These are phyloP conservation scores for Novumbra hubbsi DNA, from an alignment of 2,797 vertebrate genomes.

Conservation along the genomic window DNA sequence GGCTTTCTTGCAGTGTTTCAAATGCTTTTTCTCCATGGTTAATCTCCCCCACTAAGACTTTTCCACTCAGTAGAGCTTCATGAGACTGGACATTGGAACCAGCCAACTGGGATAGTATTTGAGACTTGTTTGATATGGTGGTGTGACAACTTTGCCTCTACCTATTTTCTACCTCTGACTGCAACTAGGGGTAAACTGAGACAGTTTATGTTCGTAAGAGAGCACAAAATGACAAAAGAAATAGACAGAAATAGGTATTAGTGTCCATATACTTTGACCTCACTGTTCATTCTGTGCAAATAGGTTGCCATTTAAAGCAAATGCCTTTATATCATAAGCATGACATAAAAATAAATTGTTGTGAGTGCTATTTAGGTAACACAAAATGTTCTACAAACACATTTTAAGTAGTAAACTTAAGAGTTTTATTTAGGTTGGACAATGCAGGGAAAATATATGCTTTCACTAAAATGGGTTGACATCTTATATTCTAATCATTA, in stretches of 20 bases:
- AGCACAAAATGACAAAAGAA: background rate
- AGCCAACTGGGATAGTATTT: conserved; percentile 22
- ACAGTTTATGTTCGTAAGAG: background rate
- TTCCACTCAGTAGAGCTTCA: conserved; percentile 4
- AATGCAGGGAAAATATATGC: background rate
- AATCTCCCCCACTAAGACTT: background rate
- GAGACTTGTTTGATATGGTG: conserved; percentile 22
- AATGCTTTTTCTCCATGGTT: conserved; percentile 3
- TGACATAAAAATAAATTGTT: background rate
- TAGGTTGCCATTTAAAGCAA: background rate
- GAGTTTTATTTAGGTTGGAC: background rate
- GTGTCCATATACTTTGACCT: too few relatives aligned
- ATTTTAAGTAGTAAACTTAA: background rate
- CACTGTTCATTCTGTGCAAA: background rate
- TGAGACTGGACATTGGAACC: background rate
- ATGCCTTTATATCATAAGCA: background rate
- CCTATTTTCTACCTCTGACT: conserved; percentile 12
- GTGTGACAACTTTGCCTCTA: conserved; percentile 8
- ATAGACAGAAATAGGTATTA: too few relatives aligned
- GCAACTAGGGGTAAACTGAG: conserved; percentile 2
- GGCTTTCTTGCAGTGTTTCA: background rate
- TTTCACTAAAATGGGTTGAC: background rate
- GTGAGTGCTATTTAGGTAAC: background rate
- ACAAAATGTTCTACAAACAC: background rate
- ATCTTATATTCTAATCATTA: background rate